Evolutionary conservation across 2,797 vertebrate genomes (phyloP).

Genomic region (Phoeniculus purpureus): DNA sequence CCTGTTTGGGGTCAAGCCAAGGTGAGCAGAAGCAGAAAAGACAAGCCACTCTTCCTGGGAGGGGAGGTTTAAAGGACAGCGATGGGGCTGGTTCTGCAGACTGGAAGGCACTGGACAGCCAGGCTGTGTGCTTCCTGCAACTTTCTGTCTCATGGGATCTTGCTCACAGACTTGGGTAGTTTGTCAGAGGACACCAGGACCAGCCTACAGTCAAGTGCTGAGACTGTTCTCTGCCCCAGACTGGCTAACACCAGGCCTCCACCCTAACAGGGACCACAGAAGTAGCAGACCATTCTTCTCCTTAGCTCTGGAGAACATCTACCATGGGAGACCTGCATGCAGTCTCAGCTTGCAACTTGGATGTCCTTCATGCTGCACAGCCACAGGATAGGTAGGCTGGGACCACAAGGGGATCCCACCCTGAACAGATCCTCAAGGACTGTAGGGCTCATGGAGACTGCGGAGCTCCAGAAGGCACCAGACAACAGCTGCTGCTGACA

Average conservation of each 20-base stretch:
- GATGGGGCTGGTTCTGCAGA: not conserved
- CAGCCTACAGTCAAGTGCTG: not conserved
- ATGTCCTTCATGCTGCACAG: rapidly evolving
- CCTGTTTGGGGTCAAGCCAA: not conserved
- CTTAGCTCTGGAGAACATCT: not conserved
- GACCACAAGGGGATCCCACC: not conserved
- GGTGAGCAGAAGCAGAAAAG: not conserved
- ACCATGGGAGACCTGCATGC: not conserved
- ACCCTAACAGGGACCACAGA: not conserved
- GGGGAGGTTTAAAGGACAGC: not conserved
- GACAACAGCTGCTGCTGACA: rapidly evolving
- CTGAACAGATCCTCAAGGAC: not conserved
- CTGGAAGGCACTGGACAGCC: not conserved
- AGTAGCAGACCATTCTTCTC: not conserved
- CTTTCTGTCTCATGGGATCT: not conserved
- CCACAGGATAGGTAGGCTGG: rapidly evolving
- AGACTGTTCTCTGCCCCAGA: not conserved
- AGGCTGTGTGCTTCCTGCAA: not conserved
- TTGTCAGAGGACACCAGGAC: not conserved
- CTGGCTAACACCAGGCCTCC: not conserved
- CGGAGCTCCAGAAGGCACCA: not conserved
- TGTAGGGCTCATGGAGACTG: rapidly evolving
- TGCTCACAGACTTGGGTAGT: not conserved
- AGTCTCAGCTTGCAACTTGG: not conserved
- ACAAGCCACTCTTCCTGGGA: not conserved